Evolutionary conservation across 2,888 invertebrate genomes (phyloP), one percentile per base, ranked within the genome.

Genomic region (Drosophila neonasuta): DNA sequence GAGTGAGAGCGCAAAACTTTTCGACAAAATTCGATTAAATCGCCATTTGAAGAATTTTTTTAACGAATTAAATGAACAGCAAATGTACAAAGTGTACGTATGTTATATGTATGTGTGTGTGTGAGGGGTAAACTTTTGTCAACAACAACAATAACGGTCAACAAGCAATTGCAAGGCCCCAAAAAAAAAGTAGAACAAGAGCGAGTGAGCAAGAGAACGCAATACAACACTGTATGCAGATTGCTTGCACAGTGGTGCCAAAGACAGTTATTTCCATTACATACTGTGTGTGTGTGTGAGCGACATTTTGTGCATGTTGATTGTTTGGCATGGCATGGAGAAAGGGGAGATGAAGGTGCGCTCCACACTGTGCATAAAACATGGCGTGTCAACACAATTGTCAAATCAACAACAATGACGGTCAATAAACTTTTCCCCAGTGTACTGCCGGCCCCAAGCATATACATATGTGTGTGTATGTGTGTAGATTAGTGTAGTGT

Each of bases 391-490:
- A 75, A 77, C 82, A 77, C 82, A 77, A 74, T 74, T 85, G 83
- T 86, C 87, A 83, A 87, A 83, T 82, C 80, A 86, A 83, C 84
- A 83, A 80, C 80, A 84, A 86, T 87, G 84, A 84, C 84, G 84
- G 84, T 86, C 84, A 87, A 87, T 84, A 86, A 87, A 87, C 84
- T 86, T 79, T 82, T 69, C 55, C 32, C 70, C 68, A 78, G 64
- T 75, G 77, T 85, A 69, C 52, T 60, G 50, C 9, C 44, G 57
- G 20, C 24, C 24, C 39, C 41, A 41, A 70, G 32, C 59, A 52
- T 30, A 3, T 45, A 15, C 30, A 3, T 41, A n/a, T 41, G 36
- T 60, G 20, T 60, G n/a, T 46, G 49, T 41, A 30, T 60, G 20
- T 60, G n/a, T 46, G 49, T 15, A 13, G 39, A 5, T 45, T 13